These are phyloP conservation scores for Strigops habroptila DNA, from an alignment of 2,113 vertebrate species.

Conservation along the genomic window DNA sequence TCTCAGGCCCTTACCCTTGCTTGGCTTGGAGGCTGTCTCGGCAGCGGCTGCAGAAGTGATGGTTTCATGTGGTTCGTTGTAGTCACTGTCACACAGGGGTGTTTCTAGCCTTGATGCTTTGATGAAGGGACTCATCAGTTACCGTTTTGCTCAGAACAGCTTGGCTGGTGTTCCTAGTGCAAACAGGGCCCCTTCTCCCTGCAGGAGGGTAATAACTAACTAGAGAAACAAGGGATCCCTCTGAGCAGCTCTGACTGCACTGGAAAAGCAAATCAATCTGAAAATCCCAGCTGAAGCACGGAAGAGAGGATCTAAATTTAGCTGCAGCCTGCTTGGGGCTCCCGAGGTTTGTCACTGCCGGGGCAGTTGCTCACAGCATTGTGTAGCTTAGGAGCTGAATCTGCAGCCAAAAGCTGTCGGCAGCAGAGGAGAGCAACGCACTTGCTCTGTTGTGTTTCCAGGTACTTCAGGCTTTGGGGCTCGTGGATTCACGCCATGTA, in stretches of 20 bases:
- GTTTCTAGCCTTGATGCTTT: neutral
- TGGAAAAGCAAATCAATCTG: neutral
- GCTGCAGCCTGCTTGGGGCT: neutral
- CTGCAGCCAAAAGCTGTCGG: neutral
- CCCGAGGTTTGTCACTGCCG: neutral
- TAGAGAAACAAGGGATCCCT: neutral
- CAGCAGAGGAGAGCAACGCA: neutral
- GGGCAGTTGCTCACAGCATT: neutral
- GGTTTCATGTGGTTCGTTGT: neutral
- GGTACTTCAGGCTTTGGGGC: neutral
- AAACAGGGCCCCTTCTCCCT: neutral
- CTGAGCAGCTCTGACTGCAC: neutral
- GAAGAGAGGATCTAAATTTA: neutral
- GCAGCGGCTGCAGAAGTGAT: neutral
- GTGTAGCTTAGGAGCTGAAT: neutral
- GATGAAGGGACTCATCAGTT: neutral
- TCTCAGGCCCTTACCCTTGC: neutral
- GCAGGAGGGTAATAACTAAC: neutral
- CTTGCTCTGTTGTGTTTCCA: neutral
- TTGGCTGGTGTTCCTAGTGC: neutral
- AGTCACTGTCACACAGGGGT: neutral
- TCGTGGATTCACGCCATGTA: fast-evolving
- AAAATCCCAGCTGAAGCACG: neutral
- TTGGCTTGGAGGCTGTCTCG: neutral
- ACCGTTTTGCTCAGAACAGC: neutral